These are phyloP conservation scores for Euwallacea similis DNA, from an alignment of 1,140 invertebrate species.

Conservation along the genomic window DNA sequence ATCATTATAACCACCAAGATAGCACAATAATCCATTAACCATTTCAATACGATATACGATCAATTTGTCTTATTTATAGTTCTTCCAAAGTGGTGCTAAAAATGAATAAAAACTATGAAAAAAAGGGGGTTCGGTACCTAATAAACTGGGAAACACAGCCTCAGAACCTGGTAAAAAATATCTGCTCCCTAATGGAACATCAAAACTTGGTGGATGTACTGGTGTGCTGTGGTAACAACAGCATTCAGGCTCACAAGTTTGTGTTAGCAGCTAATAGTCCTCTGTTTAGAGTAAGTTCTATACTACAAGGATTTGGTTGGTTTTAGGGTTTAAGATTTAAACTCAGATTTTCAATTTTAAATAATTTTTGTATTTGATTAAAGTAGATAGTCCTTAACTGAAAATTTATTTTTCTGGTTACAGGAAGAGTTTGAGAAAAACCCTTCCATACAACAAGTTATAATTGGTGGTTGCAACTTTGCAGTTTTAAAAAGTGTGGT, in stretches of 20 bases:
- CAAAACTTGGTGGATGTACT: conserved; percentile 52
- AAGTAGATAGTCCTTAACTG: too few relatives aligned
- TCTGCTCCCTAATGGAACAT: conserved; percentile 51
- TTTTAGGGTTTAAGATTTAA: neutral
- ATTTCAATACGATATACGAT: too few relatives aligned
- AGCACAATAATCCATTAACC: too few relatives aligned
- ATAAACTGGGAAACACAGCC: conserved; percentile 50
- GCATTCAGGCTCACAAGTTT: conserved; percentile 51
- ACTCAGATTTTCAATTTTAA: too few relatives aligned
- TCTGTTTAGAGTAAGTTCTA: conserved; percentile 37
- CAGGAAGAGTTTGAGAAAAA: conserved; percentile 43
- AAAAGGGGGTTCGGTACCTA: conserved; percentile 39
- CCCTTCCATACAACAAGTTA: conserved; percentile 44
- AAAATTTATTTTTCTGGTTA: conserved; percentile 5
- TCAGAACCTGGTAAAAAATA: conserved; percentile 41
- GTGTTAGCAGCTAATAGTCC: conserved; percentile 50
- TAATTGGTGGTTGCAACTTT: conserved; percentile 50
- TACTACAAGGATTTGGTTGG: neutral
- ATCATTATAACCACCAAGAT: too few relatives aligned
- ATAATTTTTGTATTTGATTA: too few relatives aligned
- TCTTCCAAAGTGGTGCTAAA: neutral
- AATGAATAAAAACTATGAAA: conserved; percentile 28
- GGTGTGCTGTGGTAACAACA: conserved; percentile 50
- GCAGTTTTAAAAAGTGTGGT: conserved; percentile 48
- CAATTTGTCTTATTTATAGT: too few relatives aligned